Evolutionary conservation across 2,797 vertebrate species (phyloP).

Genomic region (Sebastes matsubarae): DNA sequence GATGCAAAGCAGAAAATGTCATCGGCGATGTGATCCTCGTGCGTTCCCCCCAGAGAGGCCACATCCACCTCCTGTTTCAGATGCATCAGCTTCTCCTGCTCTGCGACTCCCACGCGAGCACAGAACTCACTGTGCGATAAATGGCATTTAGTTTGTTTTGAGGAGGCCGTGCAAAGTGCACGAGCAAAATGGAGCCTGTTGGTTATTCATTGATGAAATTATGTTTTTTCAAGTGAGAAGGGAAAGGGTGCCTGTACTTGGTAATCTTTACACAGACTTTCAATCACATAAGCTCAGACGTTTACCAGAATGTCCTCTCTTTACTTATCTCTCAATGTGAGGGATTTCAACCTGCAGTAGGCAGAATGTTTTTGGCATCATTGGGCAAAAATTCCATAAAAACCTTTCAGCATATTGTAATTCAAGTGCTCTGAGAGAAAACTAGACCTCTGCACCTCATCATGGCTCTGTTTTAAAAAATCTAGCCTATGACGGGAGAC

Average conservation of each 20-base stretch:
- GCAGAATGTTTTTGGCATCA: too few species aligned
- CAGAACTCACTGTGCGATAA: not conserved
- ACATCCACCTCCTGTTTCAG: constrained; percentile 35
- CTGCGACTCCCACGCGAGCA: constrained; percentile 27
- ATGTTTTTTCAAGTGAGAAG: constrained; percentile 4
- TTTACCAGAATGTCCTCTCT: not conserved
- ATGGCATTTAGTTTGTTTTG: constrained; percentile 43
- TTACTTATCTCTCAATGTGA: not conserved
- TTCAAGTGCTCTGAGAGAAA: too few species aligned
- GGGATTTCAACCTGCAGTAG: not conserved
- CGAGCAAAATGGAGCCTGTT: constrained; percentile 25
- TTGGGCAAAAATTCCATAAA: too few species aligned
- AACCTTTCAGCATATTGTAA: too few species aligned
- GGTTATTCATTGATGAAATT: constrained; percentile 51
- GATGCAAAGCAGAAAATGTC: constrained; percentile 61
- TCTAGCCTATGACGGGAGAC: too few species aligned
- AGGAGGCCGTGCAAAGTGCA: constrained; percentile 38
- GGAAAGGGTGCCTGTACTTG: constrained; percentile 19
- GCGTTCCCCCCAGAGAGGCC: constrained; percentile 6
- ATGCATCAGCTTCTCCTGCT: constrained; percentile 28
- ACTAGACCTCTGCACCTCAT: too few species aligned
- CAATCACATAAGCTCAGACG: not conserved
- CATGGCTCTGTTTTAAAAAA: too few species aligned
- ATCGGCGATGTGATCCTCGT: constrained; percentile 13
- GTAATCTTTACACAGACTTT: constrained; percentile 29